Percentiles rank a stretch among this genome's conserved stretches.
These are phyloP conservation scores for Rhopalosiphum padi DNA, from an alignment of 1,140 invertebrate species.

Conservation along the genomic window DNA sequence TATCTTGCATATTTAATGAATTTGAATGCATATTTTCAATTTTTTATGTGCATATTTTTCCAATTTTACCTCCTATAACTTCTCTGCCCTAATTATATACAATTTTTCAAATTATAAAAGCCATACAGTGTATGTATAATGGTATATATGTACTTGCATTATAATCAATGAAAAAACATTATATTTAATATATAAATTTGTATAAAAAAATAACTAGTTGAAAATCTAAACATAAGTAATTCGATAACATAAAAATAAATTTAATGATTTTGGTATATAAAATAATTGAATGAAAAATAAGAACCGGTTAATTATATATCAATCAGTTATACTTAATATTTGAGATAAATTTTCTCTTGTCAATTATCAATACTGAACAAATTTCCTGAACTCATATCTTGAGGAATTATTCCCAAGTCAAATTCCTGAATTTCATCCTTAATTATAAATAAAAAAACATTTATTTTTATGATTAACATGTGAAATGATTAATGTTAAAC, in stretches of 20 bases:
- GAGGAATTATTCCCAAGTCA: background rate
- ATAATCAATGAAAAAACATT: background rate
- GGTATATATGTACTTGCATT: background rate
- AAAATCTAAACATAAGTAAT: background rate
- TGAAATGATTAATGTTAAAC: slow-evolving; percentile 32
- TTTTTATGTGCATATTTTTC: too few relatives aligned
- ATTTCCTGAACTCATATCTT: background rate
- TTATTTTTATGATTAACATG: background rate
- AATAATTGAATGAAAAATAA: background rate
- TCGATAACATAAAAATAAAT: slow-evolving; percentile 11
- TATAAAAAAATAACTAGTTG: background rate
- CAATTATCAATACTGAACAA: slow-evolving; percentile 32
- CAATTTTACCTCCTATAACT: too few relatives aligned
- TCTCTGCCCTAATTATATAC: too few relatives aligned
- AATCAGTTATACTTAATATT: background rate
- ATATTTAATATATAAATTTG: background rate
- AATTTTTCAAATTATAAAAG: too few relatives aligned
- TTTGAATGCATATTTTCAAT: too few relatives aligned
- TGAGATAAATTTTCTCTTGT: background rate
- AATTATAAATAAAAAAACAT: background rate
- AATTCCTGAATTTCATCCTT: slow-evolving; percentile 3
- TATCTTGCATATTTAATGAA: too few relatives aligned
- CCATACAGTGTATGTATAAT: too few relatives aligned
- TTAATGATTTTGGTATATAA: background rate
- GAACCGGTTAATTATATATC: background rate